Base-by-base conservation (phyloP, 2,113 vertebrate species). In the Albula goreensis region DNA sequence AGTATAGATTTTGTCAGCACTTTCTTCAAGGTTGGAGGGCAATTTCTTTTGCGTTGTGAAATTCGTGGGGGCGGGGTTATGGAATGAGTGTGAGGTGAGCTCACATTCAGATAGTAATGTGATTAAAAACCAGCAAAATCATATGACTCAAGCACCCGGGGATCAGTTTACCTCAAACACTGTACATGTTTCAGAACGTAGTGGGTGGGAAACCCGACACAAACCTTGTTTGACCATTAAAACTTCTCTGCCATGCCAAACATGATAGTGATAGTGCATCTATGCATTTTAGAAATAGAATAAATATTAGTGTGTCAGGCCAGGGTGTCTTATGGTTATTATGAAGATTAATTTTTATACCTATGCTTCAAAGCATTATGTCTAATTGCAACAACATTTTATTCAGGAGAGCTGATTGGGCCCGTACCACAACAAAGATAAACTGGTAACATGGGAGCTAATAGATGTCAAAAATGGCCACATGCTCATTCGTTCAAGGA, bases 401-500 rank as follows among this genome's bases (percentile, higher is more conserved):
- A 74, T 9, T 17, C 13, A 70, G 63, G 19, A 70, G 19, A 70
- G 17, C 1, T 25, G 70, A 8, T 10, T 74, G 6, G n/a, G n/a
- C 70, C 70, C 31, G 5, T 22, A 70, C 63, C 19, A 5, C 70
- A 53, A 41, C 51, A n/a, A 60, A n/a, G 60, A 15, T 19, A 19
- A 60, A 56, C 53, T n/a, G 41, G 5, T 25, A 3, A 50, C 49
- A 60, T 66, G 88, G 50, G 78, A 86, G 78, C 57, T 83, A 81
- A 86, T 82, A 78, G 66, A 80, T 74, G 84, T 80, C 83, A 78
- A 56, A 49, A 84, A 86, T 78, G 86, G 85, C 70, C 80, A 77
- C 78, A 81, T 63, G 80, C 84, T 63, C 53, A 70, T 78, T 81
- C 52, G 74, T 82, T 88, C 87, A 90, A 89, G 88, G 88, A 87